These are phyloP conservation scores for Drosophila atripex DNA, from an alignment of 2,888 invertebrate species.

Conservation along the genomic window DNA sequence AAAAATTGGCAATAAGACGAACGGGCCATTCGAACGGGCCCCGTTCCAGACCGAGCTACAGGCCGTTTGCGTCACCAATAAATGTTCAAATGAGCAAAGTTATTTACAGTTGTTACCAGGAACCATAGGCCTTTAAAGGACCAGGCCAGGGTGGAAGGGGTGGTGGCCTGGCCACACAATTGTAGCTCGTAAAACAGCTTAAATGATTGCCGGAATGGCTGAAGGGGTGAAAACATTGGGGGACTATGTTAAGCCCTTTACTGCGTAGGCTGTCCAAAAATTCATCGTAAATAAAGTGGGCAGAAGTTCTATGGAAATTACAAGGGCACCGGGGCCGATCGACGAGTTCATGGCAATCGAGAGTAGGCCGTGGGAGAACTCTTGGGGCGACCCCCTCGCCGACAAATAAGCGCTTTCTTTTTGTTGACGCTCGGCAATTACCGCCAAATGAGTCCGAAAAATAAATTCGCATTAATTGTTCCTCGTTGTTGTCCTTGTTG, in stretches of 20 bases:
- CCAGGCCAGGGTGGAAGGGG: neutral
- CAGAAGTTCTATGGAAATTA: constrained; percentile 61
- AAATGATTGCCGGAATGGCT: constrained; percentile 43
- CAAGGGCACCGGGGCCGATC: constrained; percentile 35
- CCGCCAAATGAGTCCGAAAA: constrained; percentile 72
- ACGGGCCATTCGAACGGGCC: constrained; percentile 18
- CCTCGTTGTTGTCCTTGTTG: constrained; percentile 47
- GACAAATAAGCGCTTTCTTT: constrained; percentile 36
- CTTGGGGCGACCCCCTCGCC: neutral
- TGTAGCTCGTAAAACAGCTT: constrained; percentile 70
- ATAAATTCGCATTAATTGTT: constrained; percentile 75
- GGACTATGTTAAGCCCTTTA: constrained; percentile 59
- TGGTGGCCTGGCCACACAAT: constrained; percentile 55
- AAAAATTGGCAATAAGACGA: constrained; percentile 62
- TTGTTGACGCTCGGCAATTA: constrained; percentile 60
- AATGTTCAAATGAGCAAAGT: constrained; percentile 76
- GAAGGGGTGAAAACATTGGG: constrained; percentile 3
- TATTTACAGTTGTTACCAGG: constrained; percentile 64
- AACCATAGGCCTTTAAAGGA: constrained; percentile 3
- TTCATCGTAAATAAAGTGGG: constrained; percentile 69
- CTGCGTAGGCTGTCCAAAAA: constrained; percentile 65
- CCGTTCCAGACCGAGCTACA: constrained; percentile 47
- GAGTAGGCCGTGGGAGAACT: neutral
- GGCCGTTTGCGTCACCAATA: constrained; percentile 75
- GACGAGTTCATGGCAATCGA: constrained; percentile 26